phyloP scores from a whole-genome alignment of 2,113 vertebrate genomes.

The Paraplagusia blochii region DNA sequence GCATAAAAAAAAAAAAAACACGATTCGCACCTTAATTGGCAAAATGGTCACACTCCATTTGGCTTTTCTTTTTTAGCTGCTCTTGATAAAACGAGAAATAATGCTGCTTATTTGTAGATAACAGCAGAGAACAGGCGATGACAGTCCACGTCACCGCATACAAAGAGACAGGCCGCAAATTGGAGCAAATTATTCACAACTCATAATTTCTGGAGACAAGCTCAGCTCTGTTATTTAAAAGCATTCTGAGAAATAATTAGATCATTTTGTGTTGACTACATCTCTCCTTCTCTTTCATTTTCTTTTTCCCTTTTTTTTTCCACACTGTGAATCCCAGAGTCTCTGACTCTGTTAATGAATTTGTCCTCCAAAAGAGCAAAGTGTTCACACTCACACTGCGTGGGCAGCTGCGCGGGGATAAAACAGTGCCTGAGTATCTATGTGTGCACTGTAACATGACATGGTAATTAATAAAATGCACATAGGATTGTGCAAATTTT shows the following conservation, averaged over 20 bases:
- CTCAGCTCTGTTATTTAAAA: background rate
- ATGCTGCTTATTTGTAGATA: slow-evolving; percentile 17
- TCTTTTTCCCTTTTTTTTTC: background rate
- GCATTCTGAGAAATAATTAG: slow-evolving; percentile 8
- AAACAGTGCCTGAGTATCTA: slow-evolving; percentile 19
- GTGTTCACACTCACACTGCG: slow-evolving; percentile 12
- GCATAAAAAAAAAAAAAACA: no score
- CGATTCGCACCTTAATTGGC: no score
- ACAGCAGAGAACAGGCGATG: slow-evolving; percentile 15
- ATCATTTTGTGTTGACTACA: background rate
- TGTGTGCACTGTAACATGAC: slow-evolving; percentile 12
- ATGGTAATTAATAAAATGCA: slow-evolving; percentile 25
- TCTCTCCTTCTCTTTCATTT: background rate
- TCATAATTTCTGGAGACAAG: background rate
- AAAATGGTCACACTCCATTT: no score
- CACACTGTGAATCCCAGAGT: background rate
- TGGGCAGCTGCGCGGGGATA: slow-evolving; percentile 19
- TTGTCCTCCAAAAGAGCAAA: slow-evolving; percentile 18
- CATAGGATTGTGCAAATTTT: slow-evolving; percentile 6
- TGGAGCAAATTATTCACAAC: background rate
- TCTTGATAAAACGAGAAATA: background rate
- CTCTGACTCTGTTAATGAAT: slow-evolving; percentile 25
- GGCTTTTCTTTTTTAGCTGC: no score
- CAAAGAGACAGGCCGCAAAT: slow-evolving; percentile 11
- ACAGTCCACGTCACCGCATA: background rate